These are phyloP conservation scores for Disparrhopalites patrizii DNA, from an alignment of 2,888 invertebrate species.

Conservation along the genomic window DNA sequence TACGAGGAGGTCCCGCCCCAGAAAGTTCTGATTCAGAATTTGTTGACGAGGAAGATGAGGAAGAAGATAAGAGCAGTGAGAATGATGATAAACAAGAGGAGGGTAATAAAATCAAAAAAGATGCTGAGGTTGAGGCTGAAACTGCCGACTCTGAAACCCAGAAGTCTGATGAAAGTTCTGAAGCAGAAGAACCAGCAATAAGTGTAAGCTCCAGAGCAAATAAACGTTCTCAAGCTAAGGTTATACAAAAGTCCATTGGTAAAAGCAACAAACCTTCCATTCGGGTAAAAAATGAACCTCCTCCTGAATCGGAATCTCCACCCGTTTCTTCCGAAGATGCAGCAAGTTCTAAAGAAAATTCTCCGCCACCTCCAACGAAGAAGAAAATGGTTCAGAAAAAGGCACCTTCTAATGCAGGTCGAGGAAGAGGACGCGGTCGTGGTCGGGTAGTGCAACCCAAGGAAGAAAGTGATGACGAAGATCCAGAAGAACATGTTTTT, in stretches of 20 bases:
- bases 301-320: not conserved
- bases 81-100: not conserved
- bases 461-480: not conserved
- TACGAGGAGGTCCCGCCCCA: not conserved
- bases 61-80: not conserved
- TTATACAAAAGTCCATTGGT: too few relatives aligned
- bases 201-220: too few relatives aligned
- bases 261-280: not conserved
- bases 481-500: not conserved
- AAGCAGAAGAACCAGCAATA: not conserved
- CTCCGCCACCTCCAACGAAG: not conserved
- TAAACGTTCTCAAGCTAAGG: too few relatives aligned
- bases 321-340: constrained; percentile 3
- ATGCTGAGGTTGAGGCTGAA: not conserved
- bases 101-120: not conserved
- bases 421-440: not conserved
- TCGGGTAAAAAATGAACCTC: not conserved
- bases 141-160: not conserved
- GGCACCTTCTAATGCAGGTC: not conserved
- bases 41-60: not conserved
- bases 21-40: constrained; percentile 24
- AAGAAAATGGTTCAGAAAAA: not conserved
- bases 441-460: not conserved
- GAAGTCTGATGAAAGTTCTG: not conserved
- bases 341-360: not conserved